Percentiles rank a stretch among this genome's conserved stretches.
Conservation (phyloP, 2,113 vertebrate genomes). For the Cyanistes caeruleus region DNA sequence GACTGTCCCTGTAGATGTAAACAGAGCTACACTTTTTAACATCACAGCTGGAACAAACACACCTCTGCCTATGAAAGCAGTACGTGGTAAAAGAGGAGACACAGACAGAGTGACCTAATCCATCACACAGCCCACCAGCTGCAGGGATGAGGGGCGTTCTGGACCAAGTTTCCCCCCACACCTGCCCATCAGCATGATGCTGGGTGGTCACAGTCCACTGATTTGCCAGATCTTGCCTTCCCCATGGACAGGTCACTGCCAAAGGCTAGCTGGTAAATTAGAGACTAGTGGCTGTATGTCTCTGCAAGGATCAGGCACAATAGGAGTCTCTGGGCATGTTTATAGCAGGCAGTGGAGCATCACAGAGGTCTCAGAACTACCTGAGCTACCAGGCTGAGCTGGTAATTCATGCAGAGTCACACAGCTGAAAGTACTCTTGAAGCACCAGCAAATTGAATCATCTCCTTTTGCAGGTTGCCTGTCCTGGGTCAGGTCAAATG, state of each 20-base stretch:
- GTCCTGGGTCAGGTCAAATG: not conserved
- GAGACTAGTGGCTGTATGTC: not conserved
- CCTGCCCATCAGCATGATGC: not conserved
- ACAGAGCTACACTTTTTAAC: not conserved
- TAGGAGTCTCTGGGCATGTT: not conserved
- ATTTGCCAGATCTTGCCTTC: not conserved
- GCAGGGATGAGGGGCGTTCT: not conserved
- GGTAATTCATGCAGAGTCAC: not conserved
- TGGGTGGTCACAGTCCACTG: not conserved
- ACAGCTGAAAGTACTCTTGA: not conserved
- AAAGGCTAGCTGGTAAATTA: not conserved
- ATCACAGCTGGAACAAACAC: not conserved
- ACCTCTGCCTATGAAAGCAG: not conserved
- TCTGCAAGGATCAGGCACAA: not conserved
- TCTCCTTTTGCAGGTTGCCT: not conserved
- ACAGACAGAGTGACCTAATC: not conserved
- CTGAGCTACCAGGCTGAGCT: not conserved
- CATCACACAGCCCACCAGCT: not conserved
- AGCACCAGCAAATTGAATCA: not conserved
- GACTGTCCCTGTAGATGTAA: not conserved
- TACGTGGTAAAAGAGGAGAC: not conserved
- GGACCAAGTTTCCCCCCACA: not conserved
- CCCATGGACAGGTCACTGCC: not conserved
- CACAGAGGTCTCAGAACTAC: not conserved
- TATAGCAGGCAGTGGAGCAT: not conserved